Evolutionary conservation across 2,888 invertebrate genomes (phyloP).

Genomic region (Linnaemya vulpina): DNA sequence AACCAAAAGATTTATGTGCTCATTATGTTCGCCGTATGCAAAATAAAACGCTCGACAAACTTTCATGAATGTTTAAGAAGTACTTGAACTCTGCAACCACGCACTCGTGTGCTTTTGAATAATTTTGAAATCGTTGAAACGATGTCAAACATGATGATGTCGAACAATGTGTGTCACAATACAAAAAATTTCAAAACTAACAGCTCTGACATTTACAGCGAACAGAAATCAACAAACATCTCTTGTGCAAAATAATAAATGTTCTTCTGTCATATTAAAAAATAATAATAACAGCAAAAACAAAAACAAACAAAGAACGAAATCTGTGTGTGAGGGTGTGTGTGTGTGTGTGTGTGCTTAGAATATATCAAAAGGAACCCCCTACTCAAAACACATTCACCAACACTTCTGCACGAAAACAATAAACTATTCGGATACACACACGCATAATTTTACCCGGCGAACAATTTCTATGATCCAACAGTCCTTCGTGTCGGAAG

Average conservation of each 20-base stretch:
- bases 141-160: conserved; percentile 57
- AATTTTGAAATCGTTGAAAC: conserved; percentile 38
- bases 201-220: conserved; percentile 7
- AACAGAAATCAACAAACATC: conserved; percentile 4
- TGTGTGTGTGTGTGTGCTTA: neutral
- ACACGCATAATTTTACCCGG: neutral
- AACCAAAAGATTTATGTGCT: conserved; percentile 4
- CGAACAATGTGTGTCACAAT: conserved; percentile 26
- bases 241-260: conserved; percentile 25
- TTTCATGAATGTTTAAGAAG: conserved; percentile 1
- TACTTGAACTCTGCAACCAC: conserved; percentile 13
- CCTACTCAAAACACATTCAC: neutral
- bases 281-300: conserved; percentile 21
- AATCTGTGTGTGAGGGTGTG: neutral
- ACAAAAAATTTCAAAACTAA: conserved; percentile 49
- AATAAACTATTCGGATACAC: neutral
- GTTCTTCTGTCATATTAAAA: conserved; percentile 53
- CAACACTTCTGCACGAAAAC: neutral
- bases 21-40: neutral
- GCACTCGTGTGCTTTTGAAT: conserved; percentile 23
- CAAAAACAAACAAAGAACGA: neutral
- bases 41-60: neutral
- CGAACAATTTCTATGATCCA: neutral
- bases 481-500: too few relatives aligned
- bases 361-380: conserved; percentile 26